These are phyloP conservation scores for Trichosurus vulpecula DNA, from an alignment of 2,797 vertebrate genomes.

Conservation along the genomic window DNA sequence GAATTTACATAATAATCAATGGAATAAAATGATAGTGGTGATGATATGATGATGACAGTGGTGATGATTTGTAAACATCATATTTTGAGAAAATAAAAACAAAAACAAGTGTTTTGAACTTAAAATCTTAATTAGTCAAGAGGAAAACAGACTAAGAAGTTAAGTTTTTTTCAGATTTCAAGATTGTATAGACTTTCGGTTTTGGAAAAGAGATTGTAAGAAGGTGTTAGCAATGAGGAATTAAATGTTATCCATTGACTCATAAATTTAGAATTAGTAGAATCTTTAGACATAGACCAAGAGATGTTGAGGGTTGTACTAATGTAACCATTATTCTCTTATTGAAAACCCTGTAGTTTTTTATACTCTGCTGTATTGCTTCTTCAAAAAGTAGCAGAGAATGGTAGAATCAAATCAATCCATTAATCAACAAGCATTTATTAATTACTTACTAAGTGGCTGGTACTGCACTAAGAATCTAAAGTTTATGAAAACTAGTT, in stretches of 20 bases:
- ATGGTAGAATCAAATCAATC: neutral
- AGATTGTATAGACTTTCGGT: neutral
- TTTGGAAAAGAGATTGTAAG: neutral
- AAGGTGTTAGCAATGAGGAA: slow-evolving; percentile 42
- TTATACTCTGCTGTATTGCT: neutral
- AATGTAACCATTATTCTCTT: neutral
- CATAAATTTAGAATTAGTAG: neutral
- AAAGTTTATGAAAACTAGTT: too few relatives aligned
- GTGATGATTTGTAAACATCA: slow-evolving; percentile 1
- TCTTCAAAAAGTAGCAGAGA: neutral
- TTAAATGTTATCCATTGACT: slow-evolving; percentile 55
- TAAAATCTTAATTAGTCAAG: too few relatives aligned
- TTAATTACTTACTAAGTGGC: too few relatives aligned
- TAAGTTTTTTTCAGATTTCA: neutral
- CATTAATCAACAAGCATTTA: neutral
- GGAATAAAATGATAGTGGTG: slow-evolving; percentile 5
- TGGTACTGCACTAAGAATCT: too few relatives aligned
- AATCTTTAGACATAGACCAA: neutral
- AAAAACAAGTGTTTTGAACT: too few relatives aligned
- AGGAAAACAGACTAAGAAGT: too few relatives aligned
- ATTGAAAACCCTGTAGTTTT: neutral
- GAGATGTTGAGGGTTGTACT: neutral
- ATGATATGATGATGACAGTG: neutral
- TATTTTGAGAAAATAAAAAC: neutral
- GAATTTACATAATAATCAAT: neutral